Evolutionary conservation across 1,140 invertebrate genomes (phyloP), one percentile per base, ranked within the genome.

Genomic region (Papilio dardanus): DNA sequence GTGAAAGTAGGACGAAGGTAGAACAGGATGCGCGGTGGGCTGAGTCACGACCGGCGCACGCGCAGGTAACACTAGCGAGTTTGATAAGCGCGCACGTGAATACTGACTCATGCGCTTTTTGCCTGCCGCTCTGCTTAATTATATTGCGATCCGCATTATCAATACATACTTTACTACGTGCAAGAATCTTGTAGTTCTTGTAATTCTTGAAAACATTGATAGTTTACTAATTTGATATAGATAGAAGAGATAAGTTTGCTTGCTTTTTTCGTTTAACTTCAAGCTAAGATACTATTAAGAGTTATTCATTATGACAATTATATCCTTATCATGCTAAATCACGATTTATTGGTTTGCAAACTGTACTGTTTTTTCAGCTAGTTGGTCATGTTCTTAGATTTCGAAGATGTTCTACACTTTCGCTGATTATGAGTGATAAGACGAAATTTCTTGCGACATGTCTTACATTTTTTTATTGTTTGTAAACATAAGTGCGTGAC

Each of bases 11-110:
- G 71, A 82, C 81, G 74, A 90, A 86, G 85, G 85, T 87, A 82
- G 84, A 91, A 87, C 88, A 91, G 90, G 88, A 92, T 92, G 85
- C 83, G 30, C 76, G 31, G 69, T 90, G 87, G 88, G 79, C 76
- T 79, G 83, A 83, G 82, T 83, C 85, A 85, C 84, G 19, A 19
- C 82, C 86, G 76, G 82, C 84, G 85, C 89, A 86, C 86, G 88
- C 89, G 86, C 88, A 89, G 86, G 89, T 90, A 91, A 81, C 84
- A 83, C 88, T 81, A 77, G 79, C 79, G 71, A 79, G 46, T 74
- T 65, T 87, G 88, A 90, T 90, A 89, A 88, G 83, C 80, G 74
- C 83, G 81, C 89, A 89, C 88, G 90, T 91, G 90, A 88, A 85
- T 76, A 40, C 76, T 89, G 88, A 90, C 75, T 90, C 88, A 90